These are phyloP conservation scores for Onychomys torridus DNA, from an alignment of 2,797 vertebrate species.

Conservation along the genomic window DNA sequence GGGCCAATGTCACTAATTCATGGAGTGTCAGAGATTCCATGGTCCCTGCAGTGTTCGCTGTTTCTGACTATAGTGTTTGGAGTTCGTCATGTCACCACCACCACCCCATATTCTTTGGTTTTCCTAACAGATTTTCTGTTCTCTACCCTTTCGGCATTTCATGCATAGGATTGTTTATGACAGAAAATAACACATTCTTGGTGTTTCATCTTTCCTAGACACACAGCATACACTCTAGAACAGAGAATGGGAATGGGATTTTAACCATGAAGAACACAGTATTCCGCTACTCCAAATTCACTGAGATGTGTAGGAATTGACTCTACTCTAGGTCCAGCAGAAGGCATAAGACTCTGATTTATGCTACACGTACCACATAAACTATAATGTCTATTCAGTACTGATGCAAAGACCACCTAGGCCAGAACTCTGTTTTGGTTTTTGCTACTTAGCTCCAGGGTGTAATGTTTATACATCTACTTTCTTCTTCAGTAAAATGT, in stretches of 20 bases:
- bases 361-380: not conserved
- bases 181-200: not conserved
- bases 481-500: constrained; percentile 46
- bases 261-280: not conserved
- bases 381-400: not conserved
- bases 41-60: not conserved
- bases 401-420: not conserved
- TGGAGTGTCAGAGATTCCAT: not conserved
- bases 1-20: not conserved
- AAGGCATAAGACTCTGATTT: not conserved
- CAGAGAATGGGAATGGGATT: not conserved
- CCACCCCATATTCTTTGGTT: not conserved
- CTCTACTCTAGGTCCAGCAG: not conserved
- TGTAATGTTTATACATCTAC: not conserved
- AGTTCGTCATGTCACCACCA: not conserved
- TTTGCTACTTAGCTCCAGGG: not conserved
- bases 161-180: not conserved
- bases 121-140: not conserved
- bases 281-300: not conserved
- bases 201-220: not conserved
- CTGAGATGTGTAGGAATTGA: not conserved
- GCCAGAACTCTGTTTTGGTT: not conserved
- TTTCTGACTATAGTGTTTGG: not conserved
- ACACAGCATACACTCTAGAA: not conserved
- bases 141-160: not conserved